These are phyloP conservation scores for Otis tarda DNA, from an alignment of 2,113 vertebrate species.

Conservation along the genomic window DNA sequence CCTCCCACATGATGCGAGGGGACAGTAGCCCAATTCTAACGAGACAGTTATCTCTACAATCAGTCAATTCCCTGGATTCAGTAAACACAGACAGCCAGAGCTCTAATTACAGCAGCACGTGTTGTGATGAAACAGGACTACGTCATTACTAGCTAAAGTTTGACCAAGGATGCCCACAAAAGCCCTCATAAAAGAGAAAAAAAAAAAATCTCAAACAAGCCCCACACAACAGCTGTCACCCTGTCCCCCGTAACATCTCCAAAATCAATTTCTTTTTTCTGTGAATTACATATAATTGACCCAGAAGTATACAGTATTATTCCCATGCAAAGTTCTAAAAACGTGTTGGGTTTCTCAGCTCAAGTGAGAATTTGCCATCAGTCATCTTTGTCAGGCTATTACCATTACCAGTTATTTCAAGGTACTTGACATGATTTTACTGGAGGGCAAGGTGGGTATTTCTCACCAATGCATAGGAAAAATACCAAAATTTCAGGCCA, in stretches of 20 bases:
- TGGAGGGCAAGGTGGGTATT: background rate
- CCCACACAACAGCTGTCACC: background rate
- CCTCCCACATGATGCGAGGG: background rate
- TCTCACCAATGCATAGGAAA: background rate
- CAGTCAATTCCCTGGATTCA: background rate
- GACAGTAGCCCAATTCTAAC: background rate
- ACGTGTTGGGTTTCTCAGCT: background rate
- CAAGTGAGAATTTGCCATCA: background rate
- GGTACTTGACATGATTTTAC: background rate
- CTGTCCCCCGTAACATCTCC: background rate
- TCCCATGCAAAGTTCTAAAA: background rate
- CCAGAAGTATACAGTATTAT: background rate
- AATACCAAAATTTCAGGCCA: background rate
- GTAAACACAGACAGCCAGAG: background rate
- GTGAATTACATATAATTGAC: background rate
- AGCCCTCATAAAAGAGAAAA: background rate
- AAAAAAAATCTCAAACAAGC: background rate
- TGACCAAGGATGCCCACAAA: background rate
- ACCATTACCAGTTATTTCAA: background rate
- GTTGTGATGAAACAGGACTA: background rate
- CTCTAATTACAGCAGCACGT: background rate
- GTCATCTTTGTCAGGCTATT: background rate
- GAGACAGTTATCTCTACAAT: background rate
- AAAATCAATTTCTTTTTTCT: background rate
- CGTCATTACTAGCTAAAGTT: background rate